Evolutionary conservation across 2,797 vertebrate species (phyloP).

Genomic region (Anguilla megastoma): DNA sequence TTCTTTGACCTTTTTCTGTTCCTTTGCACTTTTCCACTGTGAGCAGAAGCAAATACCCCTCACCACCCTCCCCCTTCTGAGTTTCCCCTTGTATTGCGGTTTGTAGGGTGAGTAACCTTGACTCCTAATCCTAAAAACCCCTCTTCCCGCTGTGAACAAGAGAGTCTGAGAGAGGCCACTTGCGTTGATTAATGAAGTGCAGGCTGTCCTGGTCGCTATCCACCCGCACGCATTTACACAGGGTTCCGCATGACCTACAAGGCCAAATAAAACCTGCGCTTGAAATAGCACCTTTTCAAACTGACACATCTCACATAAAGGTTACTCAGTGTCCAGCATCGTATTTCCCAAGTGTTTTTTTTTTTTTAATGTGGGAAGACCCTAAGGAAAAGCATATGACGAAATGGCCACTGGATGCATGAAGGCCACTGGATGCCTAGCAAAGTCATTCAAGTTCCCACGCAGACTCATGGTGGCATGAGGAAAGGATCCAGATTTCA

Average conservation of each 20-base stretch:
- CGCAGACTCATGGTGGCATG: neutral
- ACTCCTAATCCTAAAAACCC: neutral
- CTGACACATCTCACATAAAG: neutral
- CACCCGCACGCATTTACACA: neutral
- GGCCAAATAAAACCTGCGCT: neutral
- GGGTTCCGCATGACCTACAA: neutral
- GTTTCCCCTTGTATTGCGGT: neutral
- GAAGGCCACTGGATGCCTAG: neutral
- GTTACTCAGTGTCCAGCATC: neutral
- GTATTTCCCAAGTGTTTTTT: neutral
- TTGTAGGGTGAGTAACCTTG: neutral
- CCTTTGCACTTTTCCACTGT: neutral
- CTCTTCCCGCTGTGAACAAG: neutral
- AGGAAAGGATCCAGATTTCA: neutral
- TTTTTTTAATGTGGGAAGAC: neutral
- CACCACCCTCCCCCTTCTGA: neutral
- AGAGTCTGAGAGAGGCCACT: neutral
- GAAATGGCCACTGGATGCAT: neutral
- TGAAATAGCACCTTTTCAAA: neutral
- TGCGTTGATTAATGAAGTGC: constrained; percentile 14
- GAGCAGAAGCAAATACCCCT: neutral
- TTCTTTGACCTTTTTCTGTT: neutral
- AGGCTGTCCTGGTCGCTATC: neutral
- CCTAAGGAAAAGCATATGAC: neutral
- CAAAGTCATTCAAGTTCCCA: neutral